Evolutionary conservation across 2,797 vertebrate genomes (phyloP).

Genomic region (Xerus rutilus): DNA sequence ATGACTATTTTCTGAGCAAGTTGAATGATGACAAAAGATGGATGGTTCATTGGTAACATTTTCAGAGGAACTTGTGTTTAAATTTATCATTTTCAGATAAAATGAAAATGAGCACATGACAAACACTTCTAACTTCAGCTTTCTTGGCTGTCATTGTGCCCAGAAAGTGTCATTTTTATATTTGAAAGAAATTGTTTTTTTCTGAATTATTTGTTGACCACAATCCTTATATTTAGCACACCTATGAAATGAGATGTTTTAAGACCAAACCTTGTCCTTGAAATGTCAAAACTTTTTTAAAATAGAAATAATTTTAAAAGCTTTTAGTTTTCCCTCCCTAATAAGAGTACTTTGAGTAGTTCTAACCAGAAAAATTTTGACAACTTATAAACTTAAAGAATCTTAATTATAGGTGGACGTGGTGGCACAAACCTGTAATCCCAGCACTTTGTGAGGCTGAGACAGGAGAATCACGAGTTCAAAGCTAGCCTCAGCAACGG

Average conservation of each 20-base stretch:
- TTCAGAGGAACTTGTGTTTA: conserved; percentile 49
- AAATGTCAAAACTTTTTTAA: conserved; percentile 8
- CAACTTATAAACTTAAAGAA: conserved; percentile 47
- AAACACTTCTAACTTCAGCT: background rate
- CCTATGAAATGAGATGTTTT: conserved; percentile 21
- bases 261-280: conserved; percentile 38
- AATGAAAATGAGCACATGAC: conserved; percentile 51
- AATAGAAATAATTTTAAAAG: conserved; percentile 57
- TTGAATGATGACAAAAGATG: conserved; percentile 52
- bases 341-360: background rate
- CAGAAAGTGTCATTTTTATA: conserved; percentile 57
- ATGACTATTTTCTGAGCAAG: conserved; percentile 52
- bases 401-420: no score
- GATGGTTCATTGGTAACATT: conserved; percentile 51
- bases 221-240: conserved; percentile 47
- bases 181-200: conserved; percentile 51
- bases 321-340: background rate
- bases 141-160: conserved; percentile 27
- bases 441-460: no score
- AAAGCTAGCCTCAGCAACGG: no score
- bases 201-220: conserved; percentile 57
- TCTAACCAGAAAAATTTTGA: conserved; percentile 42
- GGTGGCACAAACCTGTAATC: no score
- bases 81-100: conserved; percentile 61
- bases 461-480: no score